phyloP scores from a whole-genome alignment of 2,797 vertebrate species.

The Melanotaenia maccullochi region DNA sequence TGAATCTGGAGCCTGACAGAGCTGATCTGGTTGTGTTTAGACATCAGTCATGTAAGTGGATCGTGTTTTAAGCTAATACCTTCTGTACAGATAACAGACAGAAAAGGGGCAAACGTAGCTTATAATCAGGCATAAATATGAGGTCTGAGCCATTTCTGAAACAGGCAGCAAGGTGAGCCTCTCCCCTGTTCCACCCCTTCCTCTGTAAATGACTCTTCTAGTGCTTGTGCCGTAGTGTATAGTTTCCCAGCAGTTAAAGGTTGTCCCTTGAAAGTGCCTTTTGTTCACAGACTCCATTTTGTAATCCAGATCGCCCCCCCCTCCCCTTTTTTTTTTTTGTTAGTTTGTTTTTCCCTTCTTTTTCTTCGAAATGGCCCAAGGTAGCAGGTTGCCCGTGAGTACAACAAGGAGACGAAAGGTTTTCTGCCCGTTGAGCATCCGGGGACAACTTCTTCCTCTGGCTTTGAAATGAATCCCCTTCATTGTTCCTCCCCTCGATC shows the following conservation, averaged over 20 bases:
- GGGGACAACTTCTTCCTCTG: constrained; percentile 49
- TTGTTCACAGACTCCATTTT: constrained; percentile 87
- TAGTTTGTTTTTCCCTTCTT: constrained; percentile 21
- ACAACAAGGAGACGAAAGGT: constrained; percentile 45
- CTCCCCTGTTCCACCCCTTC: constrained; percentile 61
- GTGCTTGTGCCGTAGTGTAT: constrained; percentile 86
- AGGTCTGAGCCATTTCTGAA: constrained; percentile 62
- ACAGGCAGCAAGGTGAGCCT: constrained; percentile 71
- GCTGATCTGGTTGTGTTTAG: constrained; percentile 45
- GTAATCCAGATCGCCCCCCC: constrained; percentile 77
- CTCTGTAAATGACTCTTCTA: constrained; percentile 84
- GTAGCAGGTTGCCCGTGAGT: constrained; percentile 65
- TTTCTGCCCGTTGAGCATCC: constrained; percentile 34
- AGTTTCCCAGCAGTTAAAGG: constrained; percentile 87
- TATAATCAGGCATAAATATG: constrained; percentile 35
- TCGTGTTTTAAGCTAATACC: constrained; percentile 24
- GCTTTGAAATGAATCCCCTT: constrained; percentile 68
- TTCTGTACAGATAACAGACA: constrained; percentile 31
- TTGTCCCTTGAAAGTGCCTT: constrained; percentile 90
- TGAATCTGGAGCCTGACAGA: constrained; percentile 30
- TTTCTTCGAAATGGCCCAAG: constrained; percentile 56
- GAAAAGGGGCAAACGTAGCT: constrained; percentile 23
- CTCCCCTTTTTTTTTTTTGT: constrained; percentile 24
- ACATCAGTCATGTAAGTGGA: constrained; percentile 39
- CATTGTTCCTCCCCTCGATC: constrained; percentile 70